Evolutionary conservation across 2,113 vertebrate species (phyloP), one percentile per base, ranked within the genome.

Genomic region (Grantiella picta): DNA sequence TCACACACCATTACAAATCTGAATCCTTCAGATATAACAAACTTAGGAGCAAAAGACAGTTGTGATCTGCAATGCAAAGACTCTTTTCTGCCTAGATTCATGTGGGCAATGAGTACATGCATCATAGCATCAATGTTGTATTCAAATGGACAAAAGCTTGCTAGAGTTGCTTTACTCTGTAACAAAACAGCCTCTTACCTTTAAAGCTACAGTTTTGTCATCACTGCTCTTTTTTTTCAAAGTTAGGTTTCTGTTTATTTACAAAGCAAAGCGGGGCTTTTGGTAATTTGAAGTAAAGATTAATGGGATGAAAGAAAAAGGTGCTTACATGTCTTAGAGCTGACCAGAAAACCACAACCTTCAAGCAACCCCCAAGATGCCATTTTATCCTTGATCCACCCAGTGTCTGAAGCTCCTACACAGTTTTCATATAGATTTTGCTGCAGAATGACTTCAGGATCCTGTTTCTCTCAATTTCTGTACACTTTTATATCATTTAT

Each of bases 231-330:
- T 72, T 49, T 63, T 45, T 72, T 69, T 42, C 54, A 69, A 72
- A 89, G 50, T 19, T 36, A 53, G 20, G 25, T 40, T 56, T 94
- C 79, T 80, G 27, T 75, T 94, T 77, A 53, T 85, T 87, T 72
- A 68, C 57, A 56, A 88, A 82, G 65, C 52, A 52, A 44, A 90
- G n/a, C 24, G 8, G 4, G 33, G 24, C 4, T 68, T 94, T 49
- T 1, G 1, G 53, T 50, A 27, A 49, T 47, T 24, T 76, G 57
- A 85, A 79, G 35, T 66, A 76, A 79, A 75, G 60, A 76, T 80
- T 35, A 29, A 44, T 2, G 18, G 31, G 47, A 68, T 88, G 70
- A 90, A 87, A 87, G 42, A 17, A 54, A 59, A 85, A 66, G 8
- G 28, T 66, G 28, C 25, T 76, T 66, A 28, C 17, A 19, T 66